A percentile compares a stretch with the other conserved stretches of the same genome.
These are phyloP conservation scores for Gobio occitaniae DNA, from an alignment of 2,797 vertebrate genomes.

Conservation along the genomic window DNA sequence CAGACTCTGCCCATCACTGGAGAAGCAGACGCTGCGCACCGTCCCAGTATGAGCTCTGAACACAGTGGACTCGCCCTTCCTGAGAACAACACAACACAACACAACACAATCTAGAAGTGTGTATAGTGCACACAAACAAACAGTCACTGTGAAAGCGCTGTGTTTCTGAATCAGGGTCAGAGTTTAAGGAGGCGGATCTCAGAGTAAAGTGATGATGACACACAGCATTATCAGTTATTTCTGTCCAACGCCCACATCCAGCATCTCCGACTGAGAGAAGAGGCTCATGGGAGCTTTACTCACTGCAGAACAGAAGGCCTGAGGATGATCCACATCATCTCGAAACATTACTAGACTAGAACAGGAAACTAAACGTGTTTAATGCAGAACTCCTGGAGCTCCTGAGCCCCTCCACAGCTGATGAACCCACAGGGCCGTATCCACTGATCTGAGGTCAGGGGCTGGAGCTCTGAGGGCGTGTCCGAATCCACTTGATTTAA, in stretches of 20 bases:
- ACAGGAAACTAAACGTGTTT: background rate
- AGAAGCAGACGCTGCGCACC: slow-evolving; percentile 92
- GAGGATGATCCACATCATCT: background rate
- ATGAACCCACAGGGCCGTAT: too few species aligned
- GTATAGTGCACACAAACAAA: too few species aligned
- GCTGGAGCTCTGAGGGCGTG: too few species aligned
- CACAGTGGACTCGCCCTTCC: slow-evolving; percentile 90
- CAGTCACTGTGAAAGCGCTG: background rate
- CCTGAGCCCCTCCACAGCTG: too few species aligned
- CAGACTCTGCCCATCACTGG: slow-evolving; percentile 88
- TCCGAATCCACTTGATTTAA: too few species aligned
- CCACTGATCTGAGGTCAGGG: too few species aligned
- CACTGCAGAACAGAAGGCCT: slow-evolving; percentile 11
- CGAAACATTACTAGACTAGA: background rate
- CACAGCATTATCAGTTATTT: slow-evolving; percentile 36
- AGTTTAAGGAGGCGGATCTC: background rate
- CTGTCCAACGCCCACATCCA: slow-evolving; percentile 35
- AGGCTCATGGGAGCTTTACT: slow-evolving; percentile 17
- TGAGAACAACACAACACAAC: slow-evolving; percentile 56
- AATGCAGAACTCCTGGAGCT: too few species aligned
- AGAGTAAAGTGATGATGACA: background rate
- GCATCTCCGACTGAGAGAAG: slow-evolving; percentile 10
- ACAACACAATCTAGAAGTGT: background rate
- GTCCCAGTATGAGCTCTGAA: slow-evolving; percentile 93
- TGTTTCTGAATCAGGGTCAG: background rate